Conservation (phyloP, 2,113 vertebrate species). For the Prolemur simus region DNA sequence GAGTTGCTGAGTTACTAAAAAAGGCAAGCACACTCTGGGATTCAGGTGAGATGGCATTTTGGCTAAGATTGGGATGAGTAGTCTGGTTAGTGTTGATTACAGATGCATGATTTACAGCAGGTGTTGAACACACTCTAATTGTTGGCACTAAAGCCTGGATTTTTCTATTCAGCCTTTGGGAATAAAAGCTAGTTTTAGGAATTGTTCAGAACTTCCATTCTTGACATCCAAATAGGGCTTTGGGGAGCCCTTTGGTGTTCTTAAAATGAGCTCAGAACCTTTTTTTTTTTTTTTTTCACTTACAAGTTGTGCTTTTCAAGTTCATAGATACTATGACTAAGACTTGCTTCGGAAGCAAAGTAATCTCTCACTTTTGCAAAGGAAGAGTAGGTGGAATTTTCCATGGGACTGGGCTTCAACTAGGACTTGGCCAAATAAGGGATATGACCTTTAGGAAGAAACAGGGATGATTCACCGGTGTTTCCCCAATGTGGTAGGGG, state of each 20-base stretch:
- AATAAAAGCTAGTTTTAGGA: slow-evolving; percentile 4
- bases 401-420: background rate
- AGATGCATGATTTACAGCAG: background rate
- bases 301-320: slow-evolving; percentile 33
- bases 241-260: slow-evolving; percentile 8
- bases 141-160: slow-evolving; percentile 2
- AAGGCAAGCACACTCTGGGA: background rate
- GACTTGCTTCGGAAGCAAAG: slow-evolving; percentile 40
- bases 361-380: slow-evolving; percentile 29
- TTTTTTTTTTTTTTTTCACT: background rate
- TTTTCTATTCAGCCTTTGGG: slow-evolving; percentile 34
- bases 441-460: slow-evolving; percentile 6
- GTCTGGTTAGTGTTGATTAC: background rate
- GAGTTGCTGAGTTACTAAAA: slow-evolving; percentile 76
- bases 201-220: slow-evolving; percentile 45
- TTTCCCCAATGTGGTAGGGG: background rate
- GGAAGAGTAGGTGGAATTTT: slow-evolving; percentile 54
- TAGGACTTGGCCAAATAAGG: background rate
- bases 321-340: slow-evolving; percentile 36
- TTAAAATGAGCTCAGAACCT: slow-evolving; percentile 46
- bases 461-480: background rate
- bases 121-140: background rate
- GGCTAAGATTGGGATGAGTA: background rate
- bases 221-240: slow-evolving; percentile 16
- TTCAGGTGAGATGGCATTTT: slow-evolving; percentile 17